Evolutionary conservation across 2,113 vertebrate species (phyloP).

Genomic region (Chitala chitala): DNA sequence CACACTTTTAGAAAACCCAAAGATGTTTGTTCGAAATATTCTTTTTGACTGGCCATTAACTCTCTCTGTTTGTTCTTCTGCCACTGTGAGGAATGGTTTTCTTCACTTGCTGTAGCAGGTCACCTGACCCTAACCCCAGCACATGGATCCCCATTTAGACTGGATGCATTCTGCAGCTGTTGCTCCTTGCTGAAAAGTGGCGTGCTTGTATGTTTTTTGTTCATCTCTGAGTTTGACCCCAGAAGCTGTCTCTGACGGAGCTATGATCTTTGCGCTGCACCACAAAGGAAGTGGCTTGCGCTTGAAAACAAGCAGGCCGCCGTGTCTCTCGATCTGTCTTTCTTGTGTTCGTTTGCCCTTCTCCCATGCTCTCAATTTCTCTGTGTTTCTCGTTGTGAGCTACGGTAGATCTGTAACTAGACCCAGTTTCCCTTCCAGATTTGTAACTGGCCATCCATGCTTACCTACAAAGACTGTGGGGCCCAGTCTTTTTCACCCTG

Average conservation of each 20-base stretch:
- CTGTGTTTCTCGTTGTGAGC: background rate
- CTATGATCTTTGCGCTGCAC: background rate
- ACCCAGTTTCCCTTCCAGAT: no score
- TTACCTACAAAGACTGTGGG: no score
- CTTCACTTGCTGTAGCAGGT: background rate
- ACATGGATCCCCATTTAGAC: no score
- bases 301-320: slow-evolving; percentile 4
- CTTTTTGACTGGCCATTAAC: background rate
- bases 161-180: background rate
- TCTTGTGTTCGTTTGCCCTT: background rate
- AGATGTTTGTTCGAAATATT: background rate
- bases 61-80: background rate
- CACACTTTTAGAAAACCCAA: background rate
- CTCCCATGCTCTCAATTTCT: background rate
- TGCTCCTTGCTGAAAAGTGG: background rate
- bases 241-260: background rate
- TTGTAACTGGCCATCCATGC: no score
- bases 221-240: slow-evolving; percentile 5
- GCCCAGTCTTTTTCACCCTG: no score
- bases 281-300: background rate
- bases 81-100: background rate
- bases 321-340: no score
- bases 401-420: no score
- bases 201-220: slow-evolving; percentile 3
- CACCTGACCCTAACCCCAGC: background rate